phyloP scores from a whole-genome alignment of 2,888 invertebrate species.

The Leptinotarsa rubiginosa region DNA sequence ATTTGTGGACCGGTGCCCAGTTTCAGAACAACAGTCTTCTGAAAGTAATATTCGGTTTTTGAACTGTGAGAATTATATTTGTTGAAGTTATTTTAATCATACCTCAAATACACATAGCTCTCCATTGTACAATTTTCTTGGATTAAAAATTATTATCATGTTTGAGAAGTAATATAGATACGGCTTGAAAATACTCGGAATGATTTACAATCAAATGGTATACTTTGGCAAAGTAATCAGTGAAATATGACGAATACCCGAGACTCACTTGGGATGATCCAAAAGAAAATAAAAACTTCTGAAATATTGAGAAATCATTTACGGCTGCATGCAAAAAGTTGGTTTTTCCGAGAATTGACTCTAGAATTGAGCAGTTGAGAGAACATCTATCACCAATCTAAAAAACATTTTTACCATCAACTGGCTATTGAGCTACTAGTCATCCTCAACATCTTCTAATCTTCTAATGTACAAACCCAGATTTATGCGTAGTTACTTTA shows the following conservation, averaged over 20 bases:
- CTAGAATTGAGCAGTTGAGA: too few relatives aligned
- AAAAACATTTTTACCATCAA: too few relatives aligned
- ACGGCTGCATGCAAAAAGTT: background rate
- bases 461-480: too few relatives aligned
- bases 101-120: background rate
- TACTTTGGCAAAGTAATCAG: conserved; percentile 14
- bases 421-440: too few relatives aligned
- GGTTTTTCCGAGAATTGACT: too few relatives aligned
- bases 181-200: background rate
- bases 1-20: background rate
- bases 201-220: background rate
- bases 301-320: background rate
- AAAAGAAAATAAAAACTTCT: too few relatives aligned
- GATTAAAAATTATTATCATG: background rate
- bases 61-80: background rate
- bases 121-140: background rate
- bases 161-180: background rate
- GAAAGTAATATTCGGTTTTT: background rate
- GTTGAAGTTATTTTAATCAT: background rate
- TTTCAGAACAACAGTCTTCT: background rate
- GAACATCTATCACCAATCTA: too few relatives aligned
- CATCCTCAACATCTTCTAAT: too few relatives aligned
- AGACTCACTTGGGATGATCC: background rate
- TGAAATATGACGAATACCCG: background rate
- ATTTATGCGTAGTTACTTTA: too few relatives aligned